Conservation (phyloP, 2,113 vertebrate species). For the Corydoras sp. region DNA sequence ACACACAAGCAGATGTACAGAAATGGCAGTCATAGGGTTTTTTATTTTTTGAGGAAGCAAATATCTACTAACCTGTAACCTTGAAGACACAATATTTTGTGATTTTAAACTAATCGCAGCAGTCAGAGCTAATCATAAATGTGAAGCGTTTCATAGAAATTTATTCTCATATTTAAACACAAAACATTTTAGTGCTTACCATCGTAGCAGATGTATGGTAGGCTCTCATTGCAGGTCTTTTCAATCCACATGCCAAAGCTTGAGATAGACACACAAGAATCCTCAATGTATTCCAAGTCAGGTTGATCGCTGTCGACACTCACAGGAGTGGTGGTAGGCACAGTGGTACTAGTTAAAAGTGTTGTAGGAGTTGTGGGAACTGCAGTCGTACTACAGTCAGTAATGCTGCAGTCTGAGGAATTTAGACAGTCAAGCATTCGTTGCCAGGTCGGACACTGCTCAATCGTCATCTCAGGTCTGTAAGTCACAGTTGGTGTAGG, state of each 20-base stretch:
- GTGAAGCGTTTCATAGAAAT: too few relatives aligned
- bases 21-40: too few relatives aligned
- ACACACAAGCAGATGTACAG: too few relatives aligned
- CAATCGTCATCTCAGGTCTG: not conserved
- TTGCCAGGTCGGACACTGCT: not conserved
- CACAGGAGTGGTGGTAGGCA: not conserved
- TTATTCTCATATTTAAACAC: too few relatives aligned
- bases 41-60: too few relatives aligned
- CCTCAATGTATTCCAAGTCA: constrained; percentile 44
- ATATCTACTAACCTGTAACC: too few relatives aligned
- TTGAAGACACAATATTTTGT: too few relatives aligned
- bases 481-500: not conserved
- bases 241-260: constrained; percentile 61
- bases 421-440: constrained; percentile 5
- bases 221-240: constrained; percentile 40
- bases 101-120: too few relatives aligned
- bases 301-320: not conserved
- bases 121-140: too few relatives aligned
- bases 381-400: not conserved
- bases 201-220: constrained; percentile 63
- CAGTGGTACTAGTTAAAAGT: not conserved
- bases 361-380: not conserved
- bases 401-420: not conserved
- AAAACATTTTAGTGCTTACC: constrained; percentile 44
- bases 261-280: constrained; percentile 56